These are phyloP conservation scores for Gouania willdenowi DNA, from an alignment of 2,797 vertebrate species.

Conservation along the genomic window DNA sequence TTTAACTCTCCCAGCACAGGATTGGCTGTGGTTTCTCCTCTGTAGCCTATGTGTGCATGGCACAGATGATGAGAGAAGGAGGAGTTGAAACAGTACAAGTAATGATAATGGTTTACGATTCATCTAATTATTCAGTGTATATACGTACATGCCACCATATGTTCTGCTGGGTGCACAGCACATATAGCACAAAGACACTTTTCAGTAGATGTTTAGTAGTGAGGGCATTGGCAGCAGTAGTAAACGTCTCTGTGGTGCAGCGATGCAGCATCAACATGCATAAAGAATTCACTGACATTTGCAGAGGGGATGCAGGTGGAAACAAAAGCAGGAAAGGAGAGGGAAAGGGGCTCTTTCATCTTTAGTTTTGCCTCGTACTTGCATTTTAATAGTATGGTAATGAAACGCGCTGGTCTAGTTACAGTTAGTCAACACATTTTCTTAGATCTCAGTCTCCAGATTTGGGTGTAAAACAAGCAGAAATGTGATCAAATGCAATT, in stretches of 20 bases:
- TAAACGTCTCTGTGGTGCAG: constrained; percentile 21
- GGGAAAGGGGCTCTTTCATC: constrained; percentile 26
- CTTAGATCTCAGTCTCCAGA: no score
- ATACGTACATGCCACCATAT: not conserved
- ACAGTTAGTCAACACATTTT: no score
- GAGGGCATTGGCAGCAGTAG: constrained; percentile 5
- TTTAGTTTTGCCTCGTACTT: constrained; percentile 12
- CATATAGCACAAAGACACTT: constrained; percentile 6
- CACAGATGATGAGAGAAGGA: constrained; percentile 22
- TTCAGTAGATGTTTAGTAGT: not conserved
- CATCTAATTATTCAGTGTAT: constrained; percentile 15
- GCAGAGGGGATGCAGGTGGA: constrained; percentile 24
- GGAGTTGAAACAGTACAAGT: constrained; percentile 31
- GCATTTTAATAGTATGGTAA: constrained; percentile 25
- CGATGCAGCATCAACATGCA: constrained; percentile 52
- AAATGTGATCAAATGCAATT: no score
- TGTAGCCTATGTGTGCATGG: constrained; percentile 53
- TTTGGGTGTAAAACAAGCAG: no score
- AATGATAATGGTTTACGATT: constrained; percentile 30
- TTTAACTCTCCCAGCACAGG: constrained; percentile 72
- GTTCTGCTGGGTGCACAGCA: constrained; percentile 6
- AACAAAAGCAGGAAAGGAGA: constrained; percentile 14
- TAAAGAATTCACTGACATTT: constrained; percentile 69
- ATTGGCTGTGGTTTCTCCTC: constrained; percentile 68
- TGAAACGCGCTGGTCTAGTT: no score